Conservation (phyloP, 2,888 invertebrate species). For the Hypolimnas misippus region DNA sequence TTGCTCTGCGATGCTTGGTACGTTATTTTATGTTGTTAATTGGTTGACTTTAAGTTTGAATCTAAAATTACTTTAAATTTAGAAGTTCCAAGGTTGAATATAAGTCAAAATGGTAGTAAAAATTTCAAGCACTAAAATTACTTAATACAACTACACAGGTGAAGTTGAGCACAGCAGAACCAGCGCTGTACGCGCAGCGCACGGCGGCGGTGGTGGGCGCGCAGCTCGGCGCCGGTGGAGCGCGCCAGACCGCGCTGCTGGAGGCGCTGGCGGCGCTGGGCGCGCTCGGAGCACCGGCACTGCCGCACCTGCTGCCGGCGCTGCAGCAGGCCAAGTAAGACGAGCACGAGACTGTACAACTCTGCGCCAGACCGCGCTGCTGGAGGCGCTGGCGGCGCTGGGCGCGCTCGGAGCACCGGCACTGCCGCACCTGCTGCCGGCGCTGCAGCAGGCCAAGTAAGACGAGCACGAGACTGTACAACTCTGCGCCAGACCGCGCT, state of each 20-base stretch:
- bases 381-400: conserved; percentile 40
- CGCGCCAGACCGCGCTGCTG: conserved; percentile 58
- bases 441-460: conserved; percentile 48
- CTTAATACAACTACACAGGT: too few relatives aligned
- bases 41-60: too few relatives aligned
- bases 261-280: conserved; percentile 68
- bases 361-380: too few relatives aligned
- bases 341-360: too few relatives aligned
- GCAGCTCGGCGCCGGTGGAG: conserved; percentile 51
- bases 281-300: conserved; percentile 51
- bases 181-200: conserved; percentile 59
- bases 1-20: conserved; percentile 89
- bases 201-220: conserved; percentile 59
- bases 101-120: too few relatives aligned
- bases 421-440: conserved; percentile 49
- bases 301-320: conserved; percentile 49
- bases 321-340: conserved; percentile 48
- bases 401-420: conserved; percentile 52
- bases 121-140: too few relatives aligned
- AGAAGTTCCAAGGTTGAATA: too few relatives aligned
- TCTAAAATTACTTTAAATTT: too few relatives aligned
- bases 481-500: too few relatives aligned
- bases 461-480: neutral
- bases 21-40: conserved; percentile 52
- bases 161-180: conserved; percentile 63